phyloP scores from a whole-genome alignment of 2,113 vertebrate genomes.

The Strix uralensis region DNA sequence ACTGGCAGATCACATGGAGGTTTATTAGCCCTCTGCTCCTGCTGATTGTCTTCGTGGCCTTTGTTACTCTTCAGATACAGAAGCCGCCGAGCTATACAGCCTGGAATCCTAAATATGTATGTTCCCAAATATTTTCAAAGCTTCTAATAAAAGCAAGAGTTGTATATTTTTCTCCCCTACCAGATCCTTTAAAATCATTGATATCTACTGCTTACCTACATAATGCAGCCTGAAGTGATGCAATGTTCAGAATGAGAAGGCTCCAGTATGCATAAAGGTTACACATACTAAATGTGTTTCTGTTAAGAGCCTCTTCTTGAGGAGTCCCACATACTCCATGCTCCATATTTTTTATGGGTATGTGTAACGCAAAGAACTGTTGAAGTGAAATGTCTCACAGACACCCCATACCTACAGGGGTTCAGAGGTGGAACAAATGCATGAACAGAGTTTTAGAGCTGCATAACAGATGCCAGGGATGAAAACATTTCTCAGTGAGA shows the following conservation, averaged over 20 bases:
- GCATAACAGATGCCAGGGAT: not conserved
- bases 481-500: not conserved
- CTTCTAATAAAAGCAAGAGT: not conserved
- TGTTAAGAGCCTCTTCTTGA: not conserved
- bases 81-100: constrained; percentile 70
- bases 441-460: not conserved
- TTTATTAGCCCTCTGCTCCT: constrained; percentile 85
- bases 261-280: not conserved
- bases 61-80: constrained; percentile 71
- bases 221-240: not conserved
- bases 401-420: not conserved
- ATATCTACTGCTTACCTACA: not conserved
- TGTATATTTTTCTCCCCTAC: not conserved
- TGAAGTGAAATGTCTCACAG: not conserved
- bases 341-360: fast-evolving
- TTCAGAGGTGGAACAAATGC: not conserved
- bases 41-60: constrained; percentile 78
- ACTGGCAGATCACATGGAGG: constrained; percentile 84
- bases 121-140: not conserved
- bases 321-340: fast-evolving
- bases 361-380: not conserved
- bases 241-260: not conserved
- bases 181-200: not conserved
- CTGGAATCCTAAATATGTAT: constrained; percentile 86
- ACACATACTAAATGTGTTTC: fast-evolving